These are phyloP conservation scores for Steromphala cineraria DNA, from an alignment of 2,888 invertebrate species.

Conservation along the genomic window DNA sequence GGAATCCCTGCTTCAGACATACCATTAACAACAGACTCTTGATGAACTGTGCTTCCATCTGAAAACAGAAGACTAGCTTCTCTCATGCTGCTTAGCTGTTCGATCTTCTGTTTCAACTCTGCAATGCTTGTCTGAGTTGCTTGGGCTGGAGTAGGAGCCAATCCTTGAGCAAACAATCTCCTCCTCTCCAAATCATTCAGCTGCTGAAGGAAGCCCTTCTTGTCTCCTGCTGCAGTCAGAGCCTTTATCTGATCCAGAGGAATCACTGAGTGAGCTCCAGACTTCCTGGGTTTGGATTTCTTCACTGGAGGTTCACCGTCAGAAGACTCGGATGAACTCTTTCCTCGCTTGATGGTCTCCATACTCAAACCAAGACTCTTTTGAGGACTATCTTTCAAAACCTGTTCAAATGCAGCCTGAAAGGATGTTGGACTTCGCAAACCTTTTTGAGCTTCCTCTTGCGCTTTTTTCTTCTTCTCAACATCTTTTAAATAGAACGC, in stretches of 20 bases:
- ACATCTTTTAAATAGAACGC: conserved; percentile 38
- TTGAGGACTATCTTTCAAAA: neutral
- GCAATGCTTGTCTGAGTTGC: neutral
- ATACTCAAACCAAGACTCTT: neutral
- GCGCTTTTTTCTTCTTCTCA: conserved; percentile 32
- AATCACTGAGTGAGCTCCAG: conserved; percentile 8
- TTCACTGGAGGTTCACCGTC: conserved; percentile 32
- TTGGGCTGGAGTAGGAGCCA: neutral
- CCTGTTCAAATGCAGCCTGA: conserved; percentile 41
- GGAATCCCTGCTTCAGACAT: no score
- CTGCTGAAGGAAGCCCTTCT: neutral
- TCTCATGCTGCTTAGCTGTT: neutral
- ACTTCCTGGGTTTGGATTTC: conserved; percentile 30
- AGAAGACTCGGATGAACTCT: neutral
- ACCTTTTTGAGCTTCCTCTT: conserved; percentile 17
- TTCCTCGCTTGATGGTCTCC: neutral
- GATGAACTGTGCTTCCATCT: no score
- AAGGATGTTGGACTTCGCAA: conserved; percentile 34
- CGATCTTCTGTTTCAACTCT: neutral
- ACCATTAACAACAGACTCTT: no score
- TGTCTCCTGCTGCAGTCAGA: neutral
- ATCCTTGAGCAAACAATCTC: neutral
- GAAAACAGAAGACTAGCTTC: neutral
- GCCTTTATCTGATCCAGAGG: conserved; percentile 12
- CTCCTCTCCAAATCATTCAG: neutral